Conservation (phyloP, 2,113 vertebrate species). For the Lagopus muta region DNA sequence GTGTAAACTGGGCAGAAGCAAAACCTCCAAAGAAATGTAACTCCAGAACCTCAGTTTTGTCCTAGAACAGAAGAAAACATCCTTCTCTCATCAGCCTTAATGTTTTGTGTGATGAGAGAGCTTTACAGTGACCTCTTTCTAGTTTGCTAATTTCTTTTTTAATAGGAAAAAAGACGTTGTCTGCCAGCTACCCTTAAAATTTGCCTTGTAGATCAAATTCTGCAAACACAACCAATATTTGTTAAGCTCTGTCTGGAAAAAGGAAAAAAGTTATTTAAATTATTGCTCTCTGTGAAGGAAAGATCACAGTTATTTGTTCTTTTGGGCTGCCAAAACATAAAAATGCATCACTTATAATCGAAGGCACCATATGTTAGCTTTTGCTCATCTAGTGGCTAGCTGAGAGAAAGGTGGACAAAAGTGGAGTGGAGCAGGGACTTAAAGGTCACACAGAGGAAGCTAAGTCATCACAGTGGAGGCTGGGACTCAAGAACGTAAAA, state of each 20-base stretch:
- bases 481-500: not conserved
- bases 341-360: not conserved
- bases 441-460: not conserved
- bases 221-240: not conserved
- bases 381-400: conserved; percentile 36
- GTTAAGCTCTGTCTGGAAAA: not conserved
- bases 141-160: not conserved
- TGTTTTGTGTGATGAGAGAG: not conserved
- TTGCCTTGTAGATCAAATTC: not conserved
- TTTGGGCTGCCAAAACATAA: conserved; percentile 14
- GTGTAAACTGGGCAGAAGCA: not conserved
- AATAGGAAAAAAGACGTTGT: not conserved
- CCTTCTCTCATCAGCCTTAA: not conserved
- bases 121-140: not conserved
- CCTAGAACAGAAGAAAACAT: not conserved
- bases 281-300: not conserved
- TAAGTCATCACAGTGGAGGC: not conserved
- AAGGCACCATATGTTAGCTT: not conserved
- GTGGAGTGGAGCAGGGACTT: not conserved
- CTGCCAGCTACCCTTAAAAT: not conserved
- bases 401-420: conserved; percentile 9
- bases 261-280: not conserved
- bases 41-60: not conserved
- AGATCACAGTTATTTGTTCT: conserved; percentile 27
- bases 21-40: not conserved